Evolutionary conservation across 2,888 invertebrate genomes (phyloP).

Genomic region (Pheosia tremula): DNA sequence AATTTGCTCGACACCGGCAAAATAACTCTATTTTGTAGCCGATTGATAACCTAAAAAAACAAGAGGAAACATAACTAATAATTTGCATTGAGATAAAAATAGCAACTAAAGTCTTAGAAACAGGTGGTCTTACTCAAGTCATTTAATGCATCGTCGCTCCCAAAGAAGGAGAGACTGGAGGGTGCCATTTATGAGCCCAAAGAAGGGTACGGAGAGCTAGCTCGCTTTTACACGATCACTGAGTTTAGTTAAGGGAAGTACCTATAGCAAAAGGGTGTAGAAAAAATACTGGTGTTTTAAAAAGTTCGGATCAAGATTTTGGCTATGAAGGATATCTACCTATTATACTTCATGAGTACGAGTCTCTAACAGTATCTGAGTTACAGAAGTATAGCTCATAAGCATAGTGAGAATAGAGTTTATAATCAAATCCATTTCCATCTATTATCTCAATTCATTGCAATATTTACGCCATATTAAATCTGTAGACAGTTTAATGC

Average conservation of each 20-base stretch:
- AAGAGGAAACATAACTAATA: no score
- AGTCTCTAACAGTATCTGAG: no score
- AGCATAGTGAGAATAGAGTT: no score
- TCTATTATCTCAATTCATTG: background rate
- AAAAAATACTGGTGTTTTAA: background rate
- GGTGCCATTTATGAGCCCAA: constrained; percentile 66
- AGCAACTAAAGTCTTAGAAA: constrained; percentile 48
- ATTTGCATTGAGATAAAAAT: background rate
- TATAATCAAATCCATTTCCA: no score
- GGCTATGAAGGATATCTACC: background rate
- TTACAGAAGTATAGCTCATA: no score
- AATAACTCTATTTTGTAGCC: no score
- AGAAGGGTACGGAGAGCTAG: constrained; percentile 58
- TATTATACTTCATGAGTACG: no score
- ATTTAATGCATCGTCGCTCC: constrained; percentile 74
- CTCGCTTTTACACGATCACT: constrained; percentile 47
- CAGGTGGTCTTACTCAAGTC: constrained; percentile 60
- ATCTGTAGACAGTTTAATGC: constrained; percentile 2
- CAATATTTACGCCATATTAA: background rate
- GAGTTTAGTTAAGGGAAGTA: background rate
- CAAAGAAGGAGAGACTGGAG: constrained; percentile 58
- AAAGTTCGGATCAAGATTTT: background rate
- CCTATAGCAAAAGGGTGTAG: constrained; percentile 20
- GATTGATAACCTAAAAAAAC: no score
- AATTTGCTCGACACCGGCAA: no score